Base-by-base conservation (phyloP, 2,113 vertebrate genomes). In the Ameiurus melas region DNA sequence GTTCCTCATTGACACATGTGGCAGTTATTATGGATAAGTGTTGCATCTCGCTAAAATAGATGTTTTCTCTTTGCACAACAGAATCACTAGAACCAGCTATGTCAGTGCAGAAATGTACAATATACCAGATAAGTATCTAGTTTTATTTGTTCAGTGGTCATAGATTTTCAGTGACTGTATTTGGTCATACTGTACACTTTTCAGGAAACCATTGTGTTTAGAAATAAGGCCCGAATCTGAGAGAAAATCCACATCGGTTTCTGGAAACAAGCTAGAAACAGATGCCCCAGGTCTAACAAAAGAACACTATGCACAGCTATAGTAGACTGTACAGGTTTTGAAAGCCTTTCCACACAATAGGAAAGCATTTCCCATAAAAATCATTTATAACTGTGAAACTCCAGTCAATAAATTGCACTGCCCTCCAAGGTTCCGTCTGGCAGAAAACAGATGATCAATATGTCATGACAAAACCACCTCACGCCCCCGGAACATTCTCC, bases 311-410 rank as follows among this genome's bases (percentile, higher is more conserved):
- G 53, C 25, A 17, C 83, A 73, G 60, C 84, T 79, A 6, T 58
- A 22, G 47, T 60, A 43, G 66, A 64, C 19, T 62, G 20, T 43
- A 83, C 55, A 58, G 64, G 14, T 86, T 77, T 55, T 64, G 30
- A 36, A 86, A 36, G 79, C 51, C 62, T 66, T 86, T 85, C 22
- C 78, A 81, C 51, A 71, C 20, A 64, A 57, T 62, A 62, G 57
- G 4, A 85, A 90, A 93, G 92, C 89, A 92, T 91, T 91, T 91
- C 91, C 93, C 92, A 92, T 94, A 94, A 95, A 94, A 91, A 43
- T 90, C 90, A 93, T 95, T 94, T 94, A 95, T 93, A 94, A 94
- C 92, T 93, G 90, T 93, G 92, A 91, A 94, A 94, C 77, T 92
- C 84, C 91, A 93, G 92, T 95, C 92, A 93, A 95, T 95, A 95